Evolutionary conservation across 2,888 invertebrate genomes (phyloP), one percentile per base, ranked within the genome.

Genomic region (Bedellia somnulentella): DNA sequence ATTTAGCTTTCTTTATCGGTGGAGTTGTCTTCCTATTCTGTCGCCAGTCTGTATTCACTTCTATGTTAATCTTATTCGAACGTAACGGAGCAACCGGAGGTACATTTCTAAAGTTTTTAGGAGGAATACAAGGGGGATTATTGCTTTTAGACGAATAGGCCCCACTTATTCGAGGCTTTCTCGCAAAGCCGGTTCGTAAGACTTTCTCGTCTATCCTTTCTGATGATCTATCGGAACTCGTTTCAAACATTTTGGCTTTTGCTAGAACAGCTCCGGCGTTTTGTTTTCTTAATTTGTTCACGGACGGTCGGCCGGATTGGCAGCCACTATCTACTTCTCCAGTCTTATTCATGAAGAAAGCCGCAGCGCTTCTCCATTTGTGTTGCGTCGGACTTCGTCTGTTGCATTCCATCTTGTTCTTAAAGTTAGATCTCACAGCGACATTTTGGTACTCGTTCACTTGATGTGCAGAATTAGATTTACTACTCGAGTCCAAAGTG

Each of bases 201-300:
- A 41, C 37, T 39, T 57, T 62, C 15, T 73, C 66, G 21, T 54
- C 55, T 9, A 18, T 9, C 34, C 34, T 47, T 32, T 76, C 76
- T 2, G 75, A 66, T 1, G 77, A 77, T 37, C 56, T 71, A 39
- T 77, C 77, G 1, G 76, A 77, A 42, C 75, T 71, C 8, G 63
- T 71, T 49, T 89, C 86, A 46, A 89, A 90, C 14, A 89, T 62
- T 50, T 83, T 85, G 0, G 88, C 87, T 64, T 87, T 89, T 2
- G 87, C 88, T 34, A 87, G 61, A 1, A 90, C 89, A 70, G 87
- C 88, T 5, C 89, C 90, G 4, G 86, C 87, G 53, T 89, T 89
- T 54, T 87, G 85, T 27, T 80, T 75, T 15, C 87, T 71, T 16
- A 89, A 49, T 43, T 83, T 83, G 12, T 85, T 86, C 8, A 89